Base-by-base conservation (phyloP, 2,888 invertebrate genomes). In the Andricus curvator region DNA sequence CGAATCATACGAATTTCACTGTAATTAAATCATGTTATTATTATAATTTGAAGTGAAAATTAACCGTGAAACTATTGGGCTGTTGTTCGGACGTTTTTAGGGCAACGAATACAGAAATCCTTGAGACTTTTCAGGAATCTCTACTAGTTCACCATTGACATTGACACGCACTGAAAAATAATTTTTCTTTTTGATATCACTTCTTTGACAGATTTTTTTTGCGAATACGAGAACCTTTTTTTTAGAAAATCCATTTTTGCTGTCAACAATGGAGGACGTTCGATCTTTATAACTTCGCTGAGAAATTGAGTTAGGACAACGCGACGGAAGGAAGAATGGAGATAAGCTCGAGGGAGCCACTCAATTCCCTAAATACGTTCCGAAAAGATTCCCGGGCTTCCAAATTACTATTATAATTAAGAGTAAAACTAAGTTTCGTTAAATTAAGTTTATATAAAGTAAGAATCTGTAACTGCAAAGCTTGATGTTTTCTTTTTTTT, bases 201-300 rank as follows among this genome's bases (percentile, higher is more conserved):
- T 29, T 29, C n/a, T 56, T 29, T 56, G 37, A 37, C 37, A 29
- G n/a, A 4, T 8, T 15, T 17, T 74, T 56, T 60, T 74, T 74
- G 22, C 1, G 6, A n/a, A n/a, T 74, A 74, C 56, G 11, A 74
- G 33, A 33, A 51, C 29, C 33, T 74, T 74, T 37, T 56, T 60
- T 74, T 37, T 15, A 74, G 33, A 29, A 74, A 74, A 51, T 74
- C n/a, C 37, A 74, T 74, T 74, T 56, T 22, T n/a, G 37, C 33
- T 74, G 51, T 56, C 74, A 74, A 74, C 33, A 56, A 74, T 37
- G 29, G 56, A 74, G 74, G 56, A 60, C 33, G 74, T 74, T 60
- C 51, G 74, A 60, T 74, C 74, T 60, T 74, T 56, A 74, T 74
- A 74, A 60, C 74, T 74, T 74, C 6, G 56, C 56, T 56, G 37